phyloP scores from a whole-genome alignment of 2,113 vertebrate species.

The Propithecus coquereli region DNA sequence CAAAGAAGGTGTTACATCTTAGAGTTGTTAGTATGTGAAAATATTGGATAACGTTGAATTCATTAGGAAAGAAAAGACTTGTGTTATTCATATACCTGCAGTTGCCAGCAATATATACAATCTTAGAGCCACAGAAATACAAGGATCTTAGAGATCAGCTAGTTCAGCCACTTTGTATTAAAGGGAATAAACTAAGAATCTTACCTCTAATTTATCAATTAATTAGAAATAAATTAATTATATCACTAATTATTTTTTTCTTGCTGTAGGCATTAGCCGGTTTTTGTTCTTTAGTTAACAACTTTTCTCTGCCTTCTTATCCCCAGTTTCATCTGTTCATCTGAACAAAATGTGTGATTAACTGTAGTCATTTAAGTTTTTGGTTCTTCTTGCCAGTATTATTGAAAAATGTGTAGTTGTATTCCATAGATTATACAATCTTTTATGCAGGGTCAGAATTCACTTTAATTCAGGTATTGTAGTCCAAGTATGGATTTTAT shows the following conservation, averaged over 20 bases:
- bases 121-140: neutral
- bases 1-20: neutral
- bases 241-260: neutral
- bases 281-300: neutral
- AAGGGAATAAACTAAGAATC: neutral
- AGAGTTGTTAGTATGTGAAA: neutral
- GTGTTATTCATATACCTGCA: neutral
- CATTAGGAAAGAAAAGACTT: neutral
- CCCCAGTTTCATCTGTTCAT: neutral
- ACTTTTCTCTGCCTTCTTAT: accelerated
- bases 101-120: neutral
- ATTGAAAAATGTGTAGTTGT: neutral
- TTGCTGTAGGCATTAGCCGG: neutral
- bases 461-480: neutral
- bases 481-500: neutral
- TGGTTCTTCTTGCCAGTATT: neutral
- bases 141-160: neutral
- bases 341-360: neutral
- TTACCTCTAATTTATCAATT: neutral
- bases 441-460: neutral
- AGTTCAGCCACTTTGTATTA: neutral
- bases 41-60: neutral
- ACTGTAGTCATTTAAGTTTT: neutral
- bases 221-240: neutral
- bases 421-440: neutral